Evolutionary conservation across 2,888 invertebrate species (phyloP).

Genomic region (Dendrolimus pini): DNA sequence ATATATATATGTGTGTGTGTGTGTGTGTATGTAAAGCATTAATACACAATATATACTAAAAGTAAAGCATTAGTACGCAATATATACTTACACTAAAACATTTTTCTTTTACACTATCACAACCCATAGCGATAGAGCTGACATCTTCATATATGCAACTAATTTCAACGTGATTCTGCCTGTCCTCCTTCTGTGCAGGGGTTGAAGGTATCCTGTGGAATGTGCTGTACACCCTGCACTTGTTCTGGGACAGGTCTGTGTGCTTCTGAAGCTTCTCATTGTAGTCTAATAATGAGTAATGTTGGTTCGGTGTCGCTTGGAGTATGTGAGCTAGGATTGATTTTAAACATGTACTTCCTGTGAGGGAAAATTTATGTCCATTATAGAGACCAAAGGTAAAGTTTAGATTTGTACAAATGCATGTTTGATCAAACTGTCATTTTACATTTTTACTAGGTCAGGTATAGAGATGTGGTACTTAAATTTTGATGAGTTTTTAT

Average conservation of each 20-base stretch:
- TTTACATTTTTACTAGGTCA: too few relatives aligned
- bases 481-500: too few relatives aligned
- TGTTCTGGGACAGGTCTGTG: slow-evolving; percentile 32
- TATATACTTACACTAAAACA: slow-evolving; percentile 39
- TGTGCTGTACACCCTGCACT: slow-evolving; percentile 47
- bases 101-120: slow-evolving; percentile 17
- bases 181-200: slow-evolving; percentile 13
- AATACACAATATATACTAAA: background rate
- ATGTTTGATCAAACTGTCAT: too few relatives aligned
- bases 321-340: slow-evolving; percentile 38
- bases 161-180: slow-evolving; percentile 19
- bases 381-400: too few relatives aligned
- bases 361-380: slow-evolving; percentile 1
- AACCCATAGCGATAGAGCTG: slow-evolving; percentile 28
- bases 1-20: too few relatives aligned
- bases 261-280: slow-evolving; percentile 50
- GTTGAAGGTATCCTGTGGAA: slow-evolving; percentile 42
- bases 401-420: too few relatives aligned
- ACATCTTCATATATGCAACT: slow-evolving; percentile 39
- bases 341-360: slow-evolving; percentile 34
- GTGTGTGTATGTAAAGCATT: too few relatives aligned
- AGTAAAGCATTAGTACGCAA: background rate
- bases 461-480: too few relatives aligned
- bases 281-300: slow-evolving; percentile 41
- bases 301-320: slow-evolving; percentile 30